phyloP scores from a whole-genome alignment of 2,113 vertebrate genomes.

The Gambusia affinis region DNA sequence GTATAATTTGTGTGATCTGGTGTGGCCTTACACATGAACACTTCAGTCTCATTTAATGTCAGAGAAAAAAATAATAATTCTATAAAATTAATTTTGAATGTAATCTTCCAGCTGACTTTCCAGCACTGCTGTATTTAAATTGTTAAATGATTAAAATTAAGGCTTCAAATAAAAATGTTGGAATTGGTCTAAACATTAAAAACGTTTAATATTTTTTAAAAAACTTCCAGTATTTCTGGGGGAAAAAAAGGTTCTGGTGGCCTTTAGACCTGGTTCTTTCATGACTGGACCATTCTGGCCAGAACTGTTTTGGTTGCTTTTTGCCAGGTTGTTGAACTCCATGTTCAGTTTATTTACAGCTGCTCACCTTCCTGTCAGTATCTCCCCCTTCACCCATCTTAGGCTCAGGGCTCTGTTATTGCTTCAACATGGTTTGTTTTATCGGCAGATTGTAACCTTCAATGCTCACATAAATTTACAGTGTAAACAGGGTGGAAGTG shows the following conservation, averaged over 20 bases:
- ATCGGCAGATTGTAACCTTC: not conserved
- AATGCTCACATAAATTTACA: not conserved
- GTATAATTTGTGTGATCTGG: too few species aligned
- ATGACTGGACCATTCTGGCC: not conserved
- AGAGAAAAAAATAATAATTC: not conserved
- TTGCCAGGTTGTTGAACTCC: conserved; percentile 44
- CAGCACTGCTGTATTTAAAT: too few species aligned
- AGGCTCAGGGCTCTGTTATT: conserved; percentile 59
- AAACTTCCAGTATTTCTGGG: not conserved
- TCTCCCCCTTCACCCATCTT: not conserved
- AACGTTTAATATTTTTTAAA: not conserved
- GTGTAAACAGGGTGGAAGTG: not conserved
- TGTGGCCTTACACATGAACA: too few species aligned
- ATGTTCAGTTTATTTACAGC: conserved; percentile 48
- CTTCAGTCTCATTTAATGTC: too few species aligned
- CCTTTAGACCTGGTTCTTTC: not conserved
- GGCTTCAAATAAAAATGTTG: not conserved
- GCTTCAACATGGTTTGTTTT: conserved; percentile 58
- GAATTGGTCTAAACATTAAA: not conserved
- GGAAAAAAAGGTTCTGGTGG: not conserved
- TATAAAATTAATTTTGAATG: too few species aligned
- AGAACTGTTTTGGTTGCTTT: not conserved
- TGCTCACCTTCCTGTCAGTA: conserved; percentile 5
- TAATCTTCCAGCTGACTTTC: too few species aligned
- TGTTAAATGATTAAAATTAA: too few species aligned